Percentiles rank a stretch among this genome's conserved stretches.
Conservation (phyloP, 2,888 invertebrate species). For the Craniophora ligustri region DNA sequence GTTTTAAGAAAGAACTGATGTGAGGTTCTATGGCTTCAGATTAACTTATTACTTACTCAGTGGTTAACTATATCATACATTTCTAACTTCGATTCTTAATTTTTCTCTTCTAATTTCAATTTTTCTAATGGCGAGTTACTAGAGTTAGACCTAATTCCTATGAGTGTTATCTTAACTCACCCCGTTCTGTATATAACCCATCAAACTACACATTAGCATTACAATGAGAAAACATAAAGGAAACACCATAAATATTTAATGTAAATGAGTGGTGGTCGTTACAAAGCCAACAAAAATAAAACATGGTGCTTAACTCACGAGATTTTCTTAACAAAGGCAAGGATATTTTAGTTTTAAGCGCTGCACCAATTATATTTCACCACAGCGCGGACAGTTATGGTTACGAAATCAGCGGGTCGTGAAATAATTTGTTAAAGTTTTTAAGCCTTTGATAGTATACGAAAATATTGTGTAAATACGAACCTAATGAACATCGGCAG, state of each 20-base stretch:
- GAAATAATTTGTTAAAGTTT: neutral
- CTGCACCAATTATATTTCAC: conserved; percentile 54
- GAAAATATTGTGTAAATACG: too few relatives aligned
- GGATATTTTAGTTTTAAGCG: conserved; percentile 52
- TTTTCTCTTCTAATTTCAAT: too few relatives aligned
- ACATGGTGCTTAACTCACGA: conserved; percentile 33
- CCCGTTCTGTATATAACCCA: neutral
- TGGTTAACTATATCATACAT: too few relatives aligned
- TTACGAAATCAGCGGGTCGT: conserved; percentile 20
- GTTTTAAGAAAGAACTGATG: too few relatives aligned
- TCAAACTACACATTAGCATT: neutral
- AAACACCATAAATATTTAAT: conserved; percentile 27
- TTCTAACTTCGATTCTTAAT: too few relatives aligned
- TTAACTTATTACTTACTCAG: too few relatives aligned
- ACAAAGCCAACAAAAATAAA: conserved; percentile 45
- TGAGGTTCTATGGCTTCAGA: too few relatives aligned
- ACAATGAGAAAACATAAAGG: conserved; percentile 13
- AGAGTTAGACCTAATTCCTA: too few relatives aligned
- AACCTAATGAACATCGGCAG: too few relatives aligned
- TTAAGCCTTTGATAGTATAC: too few relatives aligned
- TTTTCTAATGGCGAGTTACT: too few relatives aligned
- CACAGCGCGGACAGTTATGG: conserved; percentile 21
- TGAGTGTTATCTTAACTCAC: neutral
- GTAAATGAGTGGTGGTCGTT: conserved; percentile 35
- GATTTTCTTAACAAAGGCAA: conserved; percentile 52